phyloP scores from a whole-genome alignment of 2,113 vertebrate genomes.

The Sula dactylatra region DNA sequence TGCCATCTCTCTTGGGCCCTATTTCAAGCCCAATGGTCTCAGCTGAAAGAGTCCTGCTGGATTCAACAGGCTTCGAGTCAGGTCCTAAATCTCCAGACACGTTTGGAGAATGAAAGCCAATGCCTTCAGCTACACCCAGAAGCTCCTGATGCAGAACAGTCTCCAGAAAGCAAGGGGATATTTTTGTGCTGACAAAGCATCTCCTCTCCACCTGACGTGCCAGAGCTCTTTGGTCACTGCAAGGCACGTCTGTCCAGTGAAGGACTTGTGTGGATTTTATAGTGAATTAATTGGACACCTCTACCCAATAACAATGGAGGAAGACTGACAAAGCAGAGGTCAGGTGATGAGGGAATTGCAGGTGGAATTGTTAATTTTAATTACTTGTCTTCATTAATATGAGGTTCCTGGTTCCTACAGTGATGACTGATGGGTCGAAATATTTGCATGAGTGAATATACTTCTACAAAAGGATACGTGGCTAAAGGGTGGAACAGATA shows the following conservation, averaged over 20 bases:
- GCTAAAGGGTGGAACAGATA: neutral
- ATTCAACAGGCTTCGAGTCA: neutral
- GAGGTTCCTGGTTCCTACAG: neutral
- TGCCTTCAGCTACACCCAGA: neutral
- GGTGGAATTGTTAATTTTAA: conserved; percentile 12
- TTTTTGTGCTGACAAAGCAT: neutral
- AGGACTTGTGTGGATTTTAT: neutral
- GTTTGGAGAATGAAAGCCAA: neutral
- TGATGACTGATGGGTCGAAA: neutral
- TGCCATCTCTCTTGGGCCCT: neutral
- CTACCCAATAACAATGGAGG: neutral
- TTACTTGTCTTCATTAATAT: conserved; percentile 42
- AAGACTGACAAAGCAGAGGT: neutral
- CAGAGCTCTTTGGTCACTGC: neutral
- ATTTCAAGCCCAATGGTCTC: neutral
- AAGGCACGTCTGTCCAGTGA: neutral
- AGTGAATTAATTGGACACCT: neutral
- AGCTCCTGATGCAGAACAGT: neutral
- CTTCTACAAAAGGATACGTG: neutral
- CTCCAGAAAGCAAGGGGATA: neutral
- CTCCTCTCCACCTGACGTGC: neutral
- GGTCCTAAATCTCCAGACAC: neutral
- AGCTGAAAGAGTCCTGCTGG: neutral
- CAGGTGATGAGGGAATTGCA: neutral
- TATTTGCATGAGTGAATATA: neutral